phyloP scores from a whole-genome alignment of 2,113 vertebrate genomes.

The Columbina picui region DNA sequence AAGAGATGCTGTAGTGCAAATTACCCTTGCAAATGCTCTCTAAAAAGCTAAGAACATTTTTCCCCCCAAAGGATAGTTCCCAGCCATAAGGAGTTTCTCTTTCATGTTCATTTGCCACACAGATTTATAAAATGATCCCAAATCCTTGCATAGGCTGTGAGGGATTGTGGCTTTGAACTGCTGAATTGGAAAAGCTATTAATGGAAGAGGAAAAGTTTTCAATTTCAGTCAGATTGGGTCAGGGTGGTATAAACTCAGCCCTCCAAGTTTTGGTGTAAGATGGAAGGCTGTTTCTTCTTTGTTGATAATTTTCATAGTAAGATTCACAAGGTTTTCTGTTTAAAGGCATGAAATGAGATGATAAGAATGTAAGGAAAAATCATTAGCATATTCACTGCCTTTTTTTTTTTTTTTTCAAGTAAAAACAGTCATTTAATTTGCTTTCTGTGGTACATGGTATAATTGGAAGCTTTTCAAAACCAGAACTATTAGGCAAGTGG shows the following conservation, averaged over 20 bases:
- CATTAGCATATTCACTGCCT: conserved; percentile 24
- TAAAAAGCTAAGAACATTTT: conserved; percentile 54
- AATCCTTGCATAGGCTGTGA: conserved; percentile 57
- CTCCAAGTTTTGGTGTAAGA: conserved; percentile 37
- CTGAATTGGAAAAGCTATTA: conserved; percentile 50
- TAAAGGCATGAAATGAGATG: conserved; percentile 60
- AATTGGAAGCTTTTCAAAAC: conserved; percentile 32
- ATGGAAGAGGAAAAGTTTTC: conserved; percentile 45
- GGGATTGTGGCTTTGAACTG: conserved; percentile 52
- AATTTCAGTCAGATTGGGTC: conserved; percentile 46
- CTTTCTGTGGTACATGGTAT: background rate
- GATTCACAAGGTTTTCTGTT: conserved; percentile 50
- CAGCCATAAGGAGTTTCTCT: conserved; percentile 23
- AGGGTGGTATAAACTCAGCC: conserved; percentile 44
- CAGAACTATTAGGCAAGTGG: conserved; percentile 22
- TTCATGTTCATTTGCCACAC: conserved; percentile 48
- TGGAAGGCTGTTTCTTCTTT: conserved; percentile 39
- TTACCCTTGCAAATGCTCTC: conserved; percentile 65
- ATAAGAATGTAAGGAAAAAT: conserved; percentile 52
- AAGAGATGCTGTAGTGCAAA: conserved; percentile 60
- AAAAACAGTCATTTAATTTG: conserved; percentile 57
- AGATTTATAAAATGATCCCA: conserved; percentile 66
- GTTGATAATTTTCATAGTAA: conserved; percentile 44
- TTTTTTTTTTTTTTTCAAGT: background rate
- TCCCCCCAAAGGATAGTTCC: conserved; percentile 32